Base-by-base conservation (phyloP, 2,888 invertebrate genomes). In the Agapostemon virescens region DNA sequence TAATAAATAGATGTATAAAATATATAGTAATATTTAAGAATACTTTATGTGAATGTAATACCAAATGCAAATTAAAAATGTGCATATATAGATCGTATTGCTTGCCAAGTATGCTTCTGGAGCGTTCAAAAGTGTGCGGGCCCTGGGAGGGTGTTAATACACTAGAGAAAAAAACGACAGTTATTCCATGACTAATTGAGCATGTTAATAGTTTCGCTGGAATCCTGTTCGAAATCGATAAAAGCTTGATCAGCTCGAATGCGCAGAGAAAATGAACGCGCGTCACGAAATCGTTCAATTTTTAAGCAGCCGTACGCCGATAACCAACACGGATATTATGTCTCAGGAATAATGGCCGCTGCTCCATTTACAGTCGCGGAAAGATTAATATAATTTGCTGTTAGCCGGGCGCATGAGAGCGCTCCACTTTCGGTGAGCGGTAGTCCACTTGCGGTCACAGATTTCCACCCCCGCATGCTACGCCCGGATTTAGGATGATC, bases 361-460 rank as follows among this genome's bases (percentile, higher is more conserved):
- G 42, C 55, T 61, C 42, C 40, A n/a, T 42, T 58, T 55, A 26
- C 36, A 26, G 61, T 49, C 42, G 13, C 61, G 42, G 58, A 52
- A 61, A 74, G 42, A 68, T 68, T 55, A 67, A 52, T 67, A 74
- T 40, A 38, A 45, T 72, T 64, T 66, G 49, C 38, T n/a, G 71
- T 61, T 63, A 63, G 36, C 42, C 33, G 45, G 23, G 30, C 23
- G 33, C 71, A 55, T 49, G 77, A 38, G 67, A 74, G 42, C 36
- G 68, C 38, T 68, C 49, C 74, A 74, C 49, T 70, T 69, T 66
- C 71, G 23, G 30, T 1, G 66, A 49, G 49, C 49, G 58, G 58
- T 38, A 38, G 70, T 70, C 58, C 70, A 70, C 70, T 58, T 70
- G 70, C 58, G 70, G 70, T 38, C 40, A 30, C 70, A 38, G 70